A percentile compares a stretch with the other conserved stretches of the same genome.
Conservation (phyloP, 2,797 vertebrate genomes). For the Percopsis omiscomaycus region DNA sequence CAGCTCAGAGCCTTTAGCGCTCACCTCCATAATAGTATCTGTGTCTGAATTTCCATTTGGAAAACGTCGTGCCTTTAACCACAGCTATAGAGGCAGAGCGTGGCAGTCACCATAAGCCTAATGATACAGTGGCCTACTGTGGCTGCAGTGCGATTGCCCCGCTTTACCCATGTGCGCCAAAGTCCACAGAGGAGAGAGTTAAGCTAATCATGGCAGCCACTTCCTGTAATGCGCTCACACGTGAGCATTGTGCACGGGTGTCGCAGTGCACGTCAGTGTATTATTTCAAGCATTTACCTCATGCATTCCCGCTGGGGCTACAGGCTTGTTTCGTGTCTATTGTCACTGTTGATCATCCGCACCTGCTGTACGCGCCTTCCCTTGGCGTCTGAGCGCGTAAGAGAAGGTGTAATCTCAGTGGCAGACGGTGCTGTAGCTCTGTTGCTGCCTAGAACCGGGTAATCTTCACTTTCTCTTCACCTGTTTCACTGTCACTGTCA, state of each 20-base stretch:
- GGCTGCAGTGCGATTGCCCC: conserved; percentile 35
- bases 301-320: not conserved
- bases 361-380: conserved; percentile 40
- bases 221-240: conserved; percentile 40
- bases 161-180: conserved; percentile 51
- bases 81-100: conserved; percentile 33
- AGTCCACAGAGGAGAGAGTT: conserved; percentile 39
- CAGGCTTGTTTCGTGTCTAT: conserved; percentile 3
- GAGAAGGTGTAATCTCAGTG: conserved; percentile 48
- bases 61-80: conserved; percentile 66
- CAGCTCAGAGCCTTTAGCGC: conserved; percentile 56
- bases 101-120: conserved; percentile 53
- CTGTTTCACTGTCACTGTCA: conserved; percentile 42
- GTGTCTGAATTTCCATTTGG: conserved; percentile 75
- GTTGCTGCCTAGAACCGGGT: conserved; percentile 13
- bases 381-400: conserved; percentile 45
- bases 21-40: conserved; percentile 71
- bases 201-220: conserved; percentile 45
- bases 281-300: conserved; percentile 16
- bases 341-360: conserved; percentile 14
- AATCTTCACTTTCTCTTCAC: conserved; percentile 14
- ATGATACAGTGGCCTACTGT: conserved; percentile 67
- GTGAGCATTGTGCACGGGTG: conserved; percentile 27
- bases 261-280: conserved; percentile 16
- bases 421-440: conserved; percentile 32